Percentiles rank a stretch among this genome's conserved stretches.
Evolutionary conservation across 2,797 vertebrate genomes (phyloP).

Genomic region (Hyperoplus lanceolatus): DNA sequence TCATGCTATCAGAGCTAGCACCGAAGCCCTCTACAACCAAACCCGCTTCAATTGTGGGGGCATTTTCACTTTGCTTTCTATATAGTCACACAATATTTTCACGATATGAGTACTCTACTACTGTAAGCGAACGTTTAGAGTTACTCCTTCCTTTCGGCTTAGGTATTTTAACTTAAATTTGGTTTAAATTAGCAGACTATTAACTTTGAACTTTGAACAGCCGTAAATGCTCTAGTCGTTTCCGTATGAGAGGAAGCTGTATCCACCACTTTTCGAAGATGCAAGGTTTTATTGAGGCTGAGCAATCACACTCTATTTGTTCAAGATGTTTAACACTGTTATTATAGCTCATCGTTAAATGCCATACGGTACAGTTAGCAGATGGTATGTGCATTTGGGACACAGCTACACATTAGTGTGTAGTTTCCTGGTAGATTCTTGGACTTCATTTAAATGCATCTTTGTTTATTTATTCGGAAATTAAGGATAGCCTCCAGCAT

Average conservation of each 20-base stretch:
- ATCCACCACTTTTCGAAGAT: neutral
- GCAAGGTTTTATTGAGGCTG: neutral
- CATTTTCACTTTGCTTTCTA: neutral
- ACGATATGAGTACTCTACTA: fast-evolving
- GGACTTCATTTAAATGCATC: neutral
- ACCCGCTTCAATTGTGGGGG: neutral
- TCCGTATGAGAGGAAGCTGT: neutral
- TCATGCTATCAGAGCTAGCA: constrained; percentile 26
- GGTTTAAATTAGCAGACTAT: neutral
- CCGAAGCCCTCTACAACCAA: neutral
- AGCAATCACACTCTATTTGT: neutral
- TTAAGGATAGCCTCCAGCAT: neutral
- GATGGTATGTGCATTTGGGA: neutral
- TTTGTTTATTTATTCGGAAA: neutral
- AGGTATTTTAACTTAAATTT: neutral
- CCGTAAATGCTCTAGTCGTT: neutral
- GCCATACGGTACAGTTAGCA: neutral
- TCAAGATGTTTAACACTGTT: neutral
- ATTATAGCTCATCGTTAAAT: neutral
- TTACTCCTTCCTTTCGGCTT: constrained; percentile 1
- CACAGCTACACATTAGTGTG: neutral
- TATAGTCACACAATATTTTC: fast-evolving
- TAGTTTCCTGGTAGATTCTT: too few species aligned
- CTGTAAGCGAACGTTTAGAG: fast-evolving
- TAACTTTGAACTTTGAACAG: constrained; percentile 7